Evolutionary conservation across 2,113 vertebrate species (phyloP).

Genomic region (Gyps fulvus): DNA sequence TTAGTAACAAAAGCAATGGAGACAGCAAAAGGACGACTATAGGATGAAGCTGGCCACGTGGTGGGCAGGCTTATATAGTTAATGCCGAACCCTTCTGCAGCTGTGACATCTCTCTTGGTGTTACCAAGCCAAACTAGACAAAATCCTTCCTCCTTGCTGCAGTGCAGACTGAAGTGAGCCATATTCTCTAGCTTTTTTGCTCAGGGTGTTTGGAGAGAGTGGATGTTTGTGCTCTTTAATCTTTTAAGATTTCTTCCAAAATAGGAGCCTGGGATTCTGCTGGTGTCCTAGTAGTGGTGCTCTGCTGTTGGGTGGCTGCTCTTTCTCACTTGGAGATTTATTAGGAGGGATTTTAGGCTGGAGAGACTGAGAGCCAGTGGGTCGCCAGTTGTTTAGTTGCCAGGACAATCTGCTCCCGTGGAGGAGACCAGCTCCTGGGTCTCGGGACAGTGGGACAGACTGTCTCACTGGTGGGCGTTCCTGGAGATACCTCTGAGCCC

Average conservation of each 20-base stretch:
- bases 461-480: neutral
- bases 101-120: neutral
- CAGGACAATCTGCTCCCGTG: neutral
- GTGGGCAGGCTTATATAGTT: neutral
- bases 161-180: neutral
- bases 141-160: neutral
- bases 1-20: neutral
- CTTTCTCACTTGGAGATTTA: neutral
- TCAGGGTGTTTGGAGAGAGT: neutral
- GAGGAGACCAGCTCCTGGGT: neutral
- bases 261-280: neutral
- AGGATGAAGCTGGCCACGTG: neutral
- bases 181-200: neutral
- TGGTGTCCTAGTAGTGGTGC: neutral
- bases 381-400: accelerated
- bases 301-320: neutral
- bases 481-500: neutral
- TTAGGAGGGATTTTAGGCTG: neutral
- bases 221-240: neutral
- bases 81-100: neutral
- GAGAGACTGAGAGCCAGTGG: neutral
- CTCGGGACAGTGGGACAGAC: neutral
- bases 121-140: neutral
- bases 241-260: neutral
- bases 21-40: neutral